Evolutionary conservation across 2,797 vertebrate species (phyloP).

Genomic region (Huso huso): DNA sequence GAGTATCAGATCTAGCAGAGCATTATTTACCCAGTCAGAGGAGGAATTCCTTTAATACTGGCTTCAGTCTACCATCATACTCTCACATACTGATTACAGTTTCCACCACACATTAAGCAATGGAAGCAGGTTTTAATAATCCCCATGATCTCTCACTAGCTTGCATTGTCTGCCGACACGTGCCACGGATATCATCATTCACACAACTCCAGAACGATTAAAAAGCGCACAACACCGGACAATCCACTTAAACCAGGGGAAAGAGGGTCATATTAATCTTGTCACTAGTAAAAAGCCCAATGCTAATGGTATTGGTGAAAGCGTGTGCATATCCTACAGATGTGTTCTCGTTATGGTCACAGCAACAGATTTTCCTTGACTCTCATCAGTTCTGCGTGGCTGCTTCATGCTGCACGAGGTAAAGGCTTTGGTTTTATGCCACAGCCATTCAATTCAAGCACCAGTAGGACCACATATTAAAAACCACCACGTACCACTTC

Average conservation of each 20-base stretch:
- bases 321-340: constrained; percentile 14
- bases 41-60: no score
- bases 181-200: no score
- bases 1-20: no score
- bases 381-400: constrained; percentile 40
- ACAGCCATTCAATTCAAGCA: constrained; percentile 48
- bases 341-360: constrained; percentile 33
- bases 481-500: constrained; percentile 57
- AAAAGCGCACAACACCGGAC: no score
- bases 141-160: no score
- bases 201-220: no score
- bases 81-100: no score
- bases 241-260: constrained; percentile 1
- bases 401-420: constrained; percentile 43
- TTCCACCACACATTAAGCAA: no score
- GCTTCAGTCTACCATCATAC: no score
- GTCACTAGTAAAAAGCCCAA: not conserved
- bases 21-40: no score
- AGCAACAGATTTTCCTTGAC: constrained; percentile 44
- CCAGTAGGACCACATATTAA: constrained; percentile 55
- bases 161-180: no score
- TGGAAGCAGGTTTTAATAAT: no score
- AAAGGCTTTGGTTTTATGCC: constrained; percentile 49
- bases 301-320: not conserved
- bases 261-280: constrained; percentile 8